phyloP scores from a whole-genome alignment of 2,113 vertebrate genomes.

The Apaloderma vittatum region DNA sequence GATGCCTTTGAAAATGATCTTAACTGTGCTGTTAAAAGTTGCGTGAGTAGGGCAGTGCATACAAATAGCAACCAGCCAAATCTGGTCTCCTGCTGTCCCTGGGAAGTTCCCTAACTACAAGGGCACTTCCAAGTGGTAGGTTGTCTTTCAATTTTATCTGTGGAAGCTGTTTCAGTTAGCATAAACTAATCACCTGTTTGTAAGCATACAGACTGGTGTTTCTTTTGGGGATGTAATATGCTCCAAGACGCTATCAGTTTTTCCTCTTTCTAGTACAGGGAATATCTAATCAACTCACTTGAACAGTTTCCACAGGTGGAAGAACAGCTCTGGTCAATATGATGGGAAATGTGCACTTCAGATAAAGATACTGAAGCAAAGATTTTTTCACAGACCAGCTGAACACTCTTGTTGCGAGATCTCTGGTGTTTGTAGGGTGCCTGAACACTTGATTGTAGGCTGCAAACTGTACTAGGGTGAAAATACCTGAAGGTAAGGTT shows the following conservation, averaged over 20 bases:
- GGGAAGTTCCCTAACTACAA: not conserved
- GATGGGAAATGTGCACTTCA: not conserved
- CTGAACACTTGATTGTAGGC: not conserved
- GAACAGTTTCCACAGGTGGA: not conserved
- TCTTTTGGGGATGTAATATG: not conserved
- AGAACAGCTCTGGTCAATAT: not conserved
- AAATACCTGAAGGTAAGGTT: not conserved
- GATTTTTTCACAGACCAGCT: not conserved
- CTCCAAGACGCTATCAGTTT: not conserved
- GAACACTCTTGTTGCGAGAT: not conserved
- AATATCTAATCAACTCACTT: not conserved
- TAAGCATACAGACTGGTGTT: not conserved
- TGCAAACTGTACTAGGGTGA: not conserved
- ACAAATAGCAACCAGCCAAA: not conserved
- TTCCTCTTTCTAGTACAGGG: not conserved
- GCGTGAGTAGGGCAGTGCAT: not conserved
- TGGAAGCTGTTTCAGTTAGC: not conserved
- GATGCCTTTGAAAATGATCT: not conserved
- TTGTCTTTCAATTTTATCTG: not conserved
- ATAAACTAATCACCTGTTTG: not conserved
- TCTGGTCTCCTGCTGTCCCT: not conserved
- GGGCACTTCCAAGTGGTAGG: not conserved
- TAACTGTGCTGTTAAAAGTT: not conserved
- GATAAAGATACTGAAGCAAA: not conserved
- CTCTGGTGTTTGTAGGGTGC: not conserved